Percentiles rank a stretch among this genome's conserved stretches.
These are phyloP conservation scores for Beaufortia kweichowensis DNA, from an alignment of 2,113 vertebrate genomes.

Conservation along the genomic window DNA sequence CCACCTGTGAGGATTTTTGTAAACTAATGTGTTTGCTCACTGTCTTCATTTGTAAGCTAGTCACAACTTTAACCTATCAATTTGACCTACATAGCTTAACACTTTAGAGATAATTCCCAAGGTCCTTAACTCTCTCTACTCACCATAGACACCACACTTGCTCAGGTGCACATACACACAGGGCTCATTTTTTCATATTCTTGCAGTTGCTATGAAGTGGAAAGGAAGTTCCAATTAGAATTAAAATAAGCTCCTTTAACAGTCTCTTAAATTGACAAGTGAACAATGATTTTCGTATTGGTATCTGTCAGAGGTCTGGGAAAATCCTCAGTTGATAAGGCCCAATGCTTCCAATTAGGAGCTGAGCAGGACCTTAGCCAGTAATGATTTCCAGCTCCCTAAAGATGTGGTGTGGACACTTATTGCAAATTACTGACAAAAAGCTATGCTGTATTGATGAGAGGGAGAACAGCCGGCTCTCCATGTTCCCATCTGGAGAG, in stretches of 20 bases:
- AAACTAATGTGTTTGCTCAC: slow-evolving; percentile 65
- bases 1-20: slow-evolving; percentile 63
- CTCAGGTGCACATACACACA: slow-evolving; percentile 8
- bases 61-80: slow-evolving; percentile 65
- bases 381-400: slow-evolving; percentile 96
- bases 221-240: slow-evolving; percentile 94
- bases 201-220: slow-evolving; percentile 69
- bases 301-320: slow-evolving; percentile 98
- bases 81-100: slow-evolving; percentile 74
- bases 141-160: slow-evolving; percentile 22
- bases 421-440: slow-evolving; percentile 99
- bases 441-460: slow-evolving; percentile 93
- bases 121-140: slow-evolving; percentile 48
- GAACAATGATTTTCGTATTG: slow-evolving; percentile 99
- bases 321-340: slow-evolving; percentile 98
- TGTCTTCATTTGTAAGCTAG: slow-evolving; percentile 69
- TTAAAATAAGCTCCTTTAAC: slow-evolving; percentile 95
- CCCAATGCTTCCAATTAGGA: slow-evolving; percentile 99
- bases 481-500: slow-evolving; percentile 86
- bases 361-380: slow-evolving; percentile 84
- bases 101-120: slow-evolving; percentile 58
- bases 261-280: slow-evolving; percentile 99
- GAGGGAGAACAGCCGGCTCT: slow-evolving; percentile 80
- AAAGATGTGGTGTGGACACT: slow-evolving; percentile 92
- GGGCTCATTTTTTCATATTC: slow-evolving; percentile 62